These are phyloP conservation scores for Rhinogobius similis DNA, from an alignment of 2,113 vertebrate species.

Conservation along the genomic window DNA sequence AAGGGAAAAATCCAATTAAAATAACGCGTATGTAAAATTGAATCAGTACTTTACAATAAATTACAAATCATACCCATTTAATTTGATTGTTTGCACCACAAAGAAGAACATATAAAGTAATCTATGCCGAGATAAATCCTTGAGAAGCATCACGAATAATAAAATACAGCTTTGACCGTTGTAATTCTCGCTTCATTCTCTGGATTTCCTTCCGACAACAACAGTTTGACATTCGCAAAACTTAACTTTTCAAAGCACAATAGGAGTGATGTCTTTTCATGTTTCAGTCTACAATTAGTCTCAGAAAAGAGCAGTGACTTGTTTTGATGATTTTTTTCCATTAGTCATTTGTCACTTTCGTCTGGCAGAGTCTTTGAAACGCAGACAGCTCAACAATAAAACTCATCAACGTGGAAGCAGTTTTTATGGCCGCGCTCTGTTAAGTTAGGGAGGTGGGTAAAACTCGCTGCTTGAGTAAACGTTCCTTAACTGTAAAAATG, in stretches of 20 bases:
- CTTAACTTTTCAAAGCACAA: background rate
- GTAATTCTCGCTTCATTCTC: background rate
- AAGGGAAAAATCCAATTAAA: background rate
- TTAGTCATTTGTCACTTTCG: conserved; percentile 10
- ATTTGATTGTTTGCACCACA: no score
- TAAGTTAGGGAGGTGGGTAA: no score
- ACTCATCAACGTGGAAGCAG: conserved; percentile 9
- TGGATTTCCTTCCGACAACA: background rate
- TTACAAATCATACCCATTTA: no score
- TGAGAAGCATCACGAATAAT: background rate
- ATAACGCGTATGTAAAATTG: background rate
- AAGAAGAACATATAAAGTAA: background rate
- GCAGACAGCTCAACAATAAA: conserved; percentile 13
- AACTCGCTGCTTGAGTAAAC: no score
- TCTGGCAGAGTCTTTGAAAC: conserved; percentile 9
- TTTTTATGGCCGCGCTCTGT: background rate
- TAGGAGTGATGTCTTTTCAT: background rate
- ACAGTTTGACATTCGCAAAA: background rate
- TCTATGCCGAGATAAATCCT: background rate
- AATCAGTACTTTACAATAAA: no score
- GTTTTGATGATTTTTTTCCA: background rate
- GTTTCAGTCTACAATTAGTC: conserved; percentile 1
- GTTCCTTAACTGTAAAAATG: no score
- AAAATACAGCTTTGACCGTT: background rate
- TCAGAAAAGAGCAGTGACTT: background rate